A percentile compares a stretch with the other conserved stretches of the same genome.
Conservation (phyloP, 1,140 invertebrate genomes). For the Hermatobates lingyangjiaoensis region DNA sequence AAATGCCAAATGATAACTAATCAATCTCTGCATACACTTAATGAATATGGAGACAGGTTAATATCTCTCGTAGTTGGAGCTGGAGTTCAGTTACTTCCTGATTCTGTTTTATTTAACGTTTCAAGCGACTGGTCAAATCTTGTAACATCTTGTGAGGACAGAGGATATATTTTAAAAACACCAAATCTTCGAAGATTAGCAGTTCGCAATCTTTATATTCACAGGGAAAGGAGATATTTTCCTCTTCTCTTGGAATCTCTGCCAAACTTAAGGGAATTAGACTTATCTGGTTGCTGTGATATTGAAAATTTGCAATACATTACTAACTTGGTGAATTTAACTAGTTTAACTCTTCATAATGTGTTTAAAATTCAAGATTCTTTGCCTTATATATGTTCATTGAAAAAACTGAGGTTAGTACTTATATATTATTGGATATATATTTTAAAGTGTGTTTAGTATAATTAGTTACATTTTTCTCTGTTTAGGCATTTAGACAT, state of each 20-base stretch:
- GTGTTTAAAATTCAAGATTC: slow-evolving; percentile 12
- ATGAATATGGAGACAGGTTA: slow-evolving; percentile 24
- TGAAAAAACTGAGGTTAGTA: slow-evolving; percentile 27
- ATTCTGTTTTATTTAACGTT: slow-evolving; percentile 6
- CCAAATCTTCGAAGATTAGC: slow-evolving; percentile 42
- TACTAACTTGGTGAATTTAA: slow-evolving; percentile 37
- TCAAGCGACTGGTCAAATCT: slow-evolving; percentile 2
- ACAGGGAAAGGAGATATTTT: slow-evolving; percentile 28
- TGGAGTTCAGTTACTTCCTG: slow-evolving; percentile 14
- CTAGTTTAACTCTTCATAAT: slow-evolving; percentile 10
- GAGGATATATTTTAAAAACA: slow-evolving; percentile 35
- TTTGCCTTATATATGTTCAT: slow-evolving; percentile 11
- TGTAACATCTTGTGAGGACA: slow-evolving; percentile 19
- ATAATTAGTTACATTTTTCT: slow-evolving; percentile 3
- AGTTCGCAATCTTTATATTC: slow-evolving; percentile 31
- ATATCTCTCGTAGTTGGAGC: slow-evolving; percentile 24
- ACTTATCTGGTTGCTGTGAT: slow-evolving; percentile 52
- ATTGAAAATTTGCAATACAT: slow-evolving; percentile 35
- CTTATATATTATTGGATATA: not conserved
- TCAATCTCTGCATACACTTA: slow-evolving; percentile 35
- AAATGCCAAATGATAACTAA: slow-evolving; percentile 46
- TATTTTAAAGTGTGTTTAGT: slow-evolving; percentile 1
- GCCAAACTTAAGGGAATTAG: slow-evolving; percentile 46
- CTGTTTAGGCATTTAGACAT: slow-evolving; percentile 59
- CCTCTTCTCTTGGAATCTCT: slow-evolving; percentile 35